Percentiles rank a stretch among this genome's conserved stretches.
Evolutionary conservation across 2,888 invertebrate genomes (phyloP).

Genomic region (Pristionchus arcanus): DNA sequence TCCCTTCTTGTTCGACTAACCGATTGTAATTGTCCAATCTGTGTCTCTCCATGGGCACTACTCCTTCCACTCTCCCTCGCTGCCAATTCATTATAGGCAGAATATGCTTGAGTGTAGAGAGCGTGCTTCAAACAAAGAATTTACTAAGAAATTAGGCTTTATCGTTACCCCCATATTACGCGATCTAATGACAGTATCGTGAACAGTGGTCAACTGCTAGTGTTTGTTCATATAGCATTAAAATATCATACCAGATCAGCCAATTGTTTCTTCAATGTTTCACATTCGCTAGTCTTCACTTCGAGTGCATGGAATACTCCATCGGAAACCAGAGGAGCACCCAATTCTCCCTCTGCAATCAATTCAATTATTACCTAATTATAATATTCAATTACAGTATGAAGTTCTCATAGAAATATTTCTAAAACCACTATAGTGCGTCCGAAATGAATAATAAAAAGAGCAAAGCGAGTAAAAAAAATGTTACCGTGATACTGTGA

Average conservation of each 20-base stretch:
- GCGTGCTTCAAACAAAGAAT: constrained; percentile 66
- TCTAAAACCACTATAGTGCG: not conserved
- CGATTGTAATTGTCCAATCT: constrained; percentile 73
- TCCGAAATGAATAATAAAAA: not conserved
- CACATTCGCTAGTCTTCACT: constrained; percentile 32
- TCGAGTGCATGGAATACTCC: not conserved
- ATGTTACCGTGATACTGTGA: not conserved
- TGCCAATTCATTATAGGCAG: constrained; percentile 72
- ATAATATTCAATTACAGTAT: not conserved
- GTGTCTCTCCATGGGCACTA: constrained; percentile 67
- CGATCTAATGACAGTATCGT: no score
- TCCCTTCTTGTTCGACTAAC: constrained; percentile 59
- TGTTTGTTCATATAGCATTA: no score
- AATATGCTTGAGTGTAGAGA: constrained; percentile 75
- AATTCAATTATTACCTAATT: not conserved
- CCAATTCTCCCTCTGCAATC: not conserved
- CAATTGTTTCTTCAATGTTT: constrained; percentile 60
- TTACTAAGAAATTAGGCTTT: not conserved
- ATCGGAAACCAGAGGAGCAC: not conserved
- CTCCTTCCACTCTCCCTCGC: constrained; percentile 58
- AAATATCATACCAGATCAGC: constrained; percentile 62
- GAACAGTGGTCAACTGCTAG: no score
- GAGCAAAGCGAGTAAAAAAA: not conserved
- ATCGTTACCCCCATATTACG: no score
- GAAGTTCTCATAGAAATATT: not conserved